phyloP scores from a whole-genome alignment of 64 coral and sea anemone genomes.

The Porites lutea region DNA sequence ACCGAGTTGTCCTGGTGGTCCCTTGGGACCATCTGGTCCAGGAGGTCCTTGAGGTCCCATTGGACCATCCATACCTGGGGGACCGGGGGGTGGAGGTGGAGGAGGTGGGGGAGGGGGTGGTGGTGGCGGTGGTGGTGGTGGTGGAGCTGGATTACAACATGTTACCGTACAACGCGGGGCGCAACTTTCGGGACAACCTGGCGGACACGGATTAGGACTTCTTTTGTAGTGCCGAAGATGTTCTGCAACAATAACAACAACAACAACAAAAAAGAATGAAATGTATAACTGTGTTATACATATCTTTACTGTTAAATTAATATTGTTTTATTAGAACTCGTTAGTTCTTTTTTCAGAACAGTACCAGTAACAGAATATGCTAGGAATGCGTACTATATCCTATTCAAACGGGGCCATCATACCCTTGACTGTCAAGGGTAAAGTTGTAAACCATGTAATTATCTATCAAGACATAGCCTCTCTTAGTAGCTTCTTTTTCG shows the following conservation, averaged over 20 bases:
- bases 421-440: too few relatives aligned
- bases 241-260: not conserved
- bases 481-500: too few relatives aligned
- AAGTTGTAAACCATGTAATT: too few relatives aligned
- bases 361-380: too few relatives aligned
- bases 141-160: constrained; percentile 44
- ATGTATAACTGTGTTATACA: too few relatives aligned
- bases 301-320: too few relatives aligned
- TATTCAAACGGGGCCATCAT: too few relatives aligned
- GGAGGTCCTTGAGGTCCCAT: constrained; percentile 79
- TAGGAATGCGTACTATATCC: too few relatives aligned
- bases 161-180: constrained; percentile 43
- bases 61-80: constrained; percentile 87
- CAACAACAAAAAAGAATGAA: too few relatives aligned
- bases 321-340: too few relatives aligned
- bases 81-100: constrained; percentile 81
- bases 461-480: too few relatives aligned
- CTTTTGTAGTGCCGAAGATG: constrained; percentile 50
- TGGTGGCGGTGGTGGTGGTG: constrained; percentile 67
- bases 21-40: constrained; percentile 93
- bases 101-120: constrained; percentile 76
- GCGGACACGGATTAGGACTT: constrained; percentile 70
- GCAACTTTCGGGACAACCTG: constrained; percentile 46
- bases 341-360: too few relatives aligned
- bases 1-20: constrained; percentile 77